phyloP scores from a whole-genome alignment of 2,888 invertebrate species.

The Gymnoscelis rufifasciata region DNA sequence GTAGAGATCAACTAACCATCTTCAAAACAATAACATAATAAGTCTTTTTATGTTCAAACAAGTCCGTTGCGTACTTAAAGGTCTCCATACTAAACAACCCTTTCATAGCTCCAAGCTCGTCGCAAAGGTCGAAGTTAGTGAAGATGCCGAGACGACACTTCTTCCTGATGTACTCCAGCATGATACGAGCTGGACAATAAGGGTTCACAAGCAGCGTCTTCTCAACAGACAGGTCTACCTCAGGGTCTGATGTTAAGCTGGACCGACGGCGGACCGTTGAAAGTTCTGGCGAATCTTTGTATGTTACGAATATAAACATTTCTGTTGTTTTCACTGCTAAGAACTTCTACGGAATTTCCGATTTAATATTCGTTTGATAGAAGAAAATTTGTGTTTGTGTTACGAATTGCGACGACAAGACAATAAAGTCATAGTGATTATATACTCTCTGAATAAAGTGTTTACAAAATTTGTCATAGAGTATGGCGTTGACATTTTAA shows the following conservation, averaged over 20 bases:
- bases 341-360: background rate
- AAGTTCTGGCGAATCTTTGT: constrained; percentile 58
- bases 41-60: constrained; percentile 54
- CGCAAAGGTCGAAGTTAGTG: constrained; percentile 61
- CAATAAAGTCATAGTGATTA: too few relatives aligned
- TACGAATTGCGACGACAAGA: too few relatives aligned
- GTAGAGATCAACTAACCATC: constrained; percentile 32
- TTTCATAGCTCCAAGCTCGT: constrained; percentile 46
- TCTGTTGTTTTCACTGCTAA: background rate
- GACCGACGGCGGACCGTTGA: constrained; percentile 10
- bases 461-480: too few relatives aligned
- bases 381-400: too few relatives aligned
- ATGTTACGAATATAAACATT: constrained; percentile 59
- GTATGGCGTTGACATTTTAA: too few relatives aligned
- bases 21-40: constrained; percentile 61
- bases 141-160: constrained; percentile 53
- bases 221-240: constrained; percentile 43
- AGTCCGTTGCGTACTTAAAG: constrained; percentile 47
- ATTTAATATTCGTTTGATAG: too few relatives aligned
- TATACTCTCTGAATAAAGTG: too few relatives aligned
- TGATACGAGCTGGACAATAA: constrained; percentile 55
- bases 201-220: constrained; percentile 62
- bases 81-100: constrained; percentile 52
- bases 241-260: constrained; percentile 21
- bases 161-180: constrained; percentile 66